Evolutionary conservation across 2,113 vertebrate species (phyloP).

Genomic region (Anoplopoma fimbria): DNA sequence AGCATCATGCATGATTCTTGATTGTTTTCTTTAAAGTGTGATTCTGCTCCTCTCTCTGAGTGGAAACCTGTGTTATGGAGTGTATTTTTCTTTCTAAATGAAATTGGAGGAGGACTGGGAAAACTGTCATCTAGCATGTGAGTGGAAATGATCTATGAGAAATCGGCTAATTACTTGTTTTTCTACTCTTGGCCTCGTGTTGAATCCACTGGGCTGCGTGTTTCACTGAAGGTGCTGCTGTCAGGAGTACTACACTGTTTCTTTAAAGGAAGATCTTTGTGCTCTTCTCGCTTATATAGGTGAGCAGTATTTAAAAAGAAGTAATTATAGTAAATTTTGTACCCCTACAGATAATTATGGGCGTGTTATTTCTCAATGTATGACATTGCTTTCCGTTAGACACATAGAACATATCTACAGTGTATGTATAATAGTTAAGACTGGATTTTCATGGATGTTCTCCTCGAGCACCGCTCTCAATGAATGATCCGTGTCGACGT

Average conservation of each 20-base stretch:
- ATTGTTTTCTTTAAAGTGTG: constrained; percentile 1
- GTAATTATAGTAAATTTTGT: neutral
- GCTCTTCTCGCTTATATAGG: neutral
- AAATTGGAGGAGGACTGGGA: constrained; percentile 25
- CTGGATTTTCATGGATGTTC: constrained; percentile 3
- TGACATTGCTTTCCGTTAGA: neutral
- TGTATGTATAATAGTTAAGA: neutral
- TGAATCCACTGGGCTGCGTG: neutral
- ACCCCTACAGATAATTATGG: neutral
- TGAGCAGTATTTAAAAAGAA: neutral
- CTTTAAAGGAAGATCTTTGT: neutral
- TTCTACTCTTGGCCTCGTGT: neutral
- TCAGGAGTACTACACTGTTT: neutral
- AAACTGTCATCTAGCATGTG: constrained; percentile 31
- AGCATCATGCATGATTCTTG: neutral
- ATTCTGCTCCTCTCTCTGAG: constrained; percentile 8
- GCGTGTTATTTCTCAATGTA: neutral
- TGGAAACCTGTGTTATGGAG: neutral
- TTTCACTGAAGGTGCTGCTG: neutral
- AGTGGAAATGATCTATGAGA: constrained; percentile 43
- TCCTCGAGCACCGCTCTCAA: neutral
- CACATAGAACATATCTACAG: neutral
- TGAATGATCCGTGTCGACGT: neutral
- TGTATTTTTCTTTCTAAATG: neutral
- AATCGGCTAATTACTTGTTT: constrained; percentile 5